A percentile compares a stretch with the other conserved stretches of the same genome.
Evolutionary conservation across 2,888 invertebrate genomes (phyloP).

Genomic region (Nasonovia ribisnigri): DNA sequence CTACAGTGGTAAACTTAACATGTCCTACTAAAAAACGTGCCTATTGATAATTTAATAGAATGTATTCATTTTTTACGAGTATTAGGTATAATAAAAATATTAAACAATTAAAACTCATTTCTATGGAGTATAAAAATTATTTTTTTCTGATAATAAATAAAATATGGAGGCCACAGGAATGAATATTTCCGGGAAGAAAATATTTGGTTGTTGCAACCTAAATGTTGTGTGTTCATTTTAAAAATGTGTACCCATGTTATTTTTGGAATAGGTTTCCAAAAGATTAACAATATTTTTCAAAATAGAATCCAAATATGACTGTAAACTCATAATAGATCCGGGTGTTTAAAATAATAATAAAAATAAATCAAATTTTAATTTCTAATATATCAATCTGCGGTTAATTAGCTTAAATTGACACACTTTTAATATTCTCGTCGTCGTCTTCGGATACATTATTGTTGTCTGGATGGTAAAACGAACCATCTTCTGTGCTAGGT

Average conservation of each 20-base stretch:
- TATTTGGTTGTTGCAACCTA: background rate
- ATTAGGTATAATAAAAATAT: background rate
- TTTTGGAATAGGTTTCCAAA: background rate
- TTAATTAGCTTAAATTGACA: background rate
- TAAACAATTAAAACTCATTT: background rate
- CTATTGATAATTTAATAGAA: background rate
- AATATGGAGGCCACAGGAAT: background rate
- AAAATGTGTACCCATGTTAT: background rate
- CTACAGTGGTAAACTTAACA: background rate
- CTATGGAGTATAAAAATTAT: background rate
- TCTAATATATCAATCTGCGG: background rate
- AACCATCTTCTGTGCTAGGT: constrained; percentile 52
- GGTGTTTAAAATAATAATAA: background rate
- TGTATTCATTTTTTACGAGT: background rate
- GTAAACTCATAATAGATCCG: background rate
- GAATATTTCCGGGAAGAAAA: background rate
- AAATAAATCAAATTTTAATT: background rate
- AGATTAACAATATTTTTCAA: background rate
- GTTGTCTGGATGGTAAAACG: constrained; percentile 43
- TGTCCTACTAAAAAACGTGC: background rate
- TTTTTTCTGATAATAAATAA: background rate
- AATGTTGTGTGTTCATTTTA: background rate
- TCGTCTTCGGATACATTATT: constrained; percentile 52
- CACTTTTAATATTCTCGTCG: constrained; percentile 55
- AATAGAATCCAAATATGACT: background rate